Evolutionary conservation across 1,140 invertebrate genomes (phyloP).

Genomic region (Drosophila sulfurigaster): DNA sequence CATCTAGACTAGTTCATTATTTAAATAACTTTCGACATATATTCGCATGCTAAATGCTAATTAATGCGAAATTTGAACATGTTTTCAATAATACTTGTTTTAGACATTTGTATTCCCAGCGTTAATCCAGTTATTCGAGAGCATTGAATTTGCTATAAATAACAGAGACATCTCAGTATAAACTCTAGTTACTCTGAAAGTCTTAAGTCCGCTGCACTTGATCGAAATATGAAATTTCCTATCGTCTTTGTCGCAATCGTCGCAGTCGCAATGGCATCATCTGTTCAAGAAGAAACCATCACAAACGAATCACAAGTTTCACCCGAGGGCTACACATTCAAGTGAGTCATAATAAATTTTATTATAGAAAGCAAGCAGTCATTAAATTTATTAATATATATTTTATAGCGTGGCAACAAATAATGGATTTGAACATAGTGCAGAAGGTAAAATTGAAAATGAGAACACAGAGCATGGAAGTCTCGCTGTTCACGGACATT

Average conservation of each 20-base stretch:
- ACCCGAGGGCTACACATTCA: no score
- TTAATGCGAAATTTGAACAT: no score
- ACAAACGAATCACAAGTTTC: no score
- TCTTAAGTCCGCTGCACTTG: neutral
- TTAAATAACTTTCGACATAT: no score
- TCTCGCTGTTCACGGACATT: constrained; percentile 86
- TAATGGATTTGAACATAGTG: constrained; percentile 17
- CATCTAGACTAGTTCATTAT: neutral
- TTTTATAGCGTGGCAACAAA: constrained; percentile 28
- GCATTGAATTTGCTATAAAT: no score
- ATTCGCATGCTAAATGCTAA: no score
- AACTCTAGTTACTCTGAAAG: neutral
- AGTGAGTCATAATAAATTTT: no score
- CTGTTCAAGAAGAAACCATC: neutral
- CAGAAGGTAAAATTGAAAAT: constrained; percentile 38
- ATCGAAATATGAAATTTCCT: neutral
- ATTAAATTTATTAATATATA: no score
- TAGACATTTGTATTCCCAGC: no score
- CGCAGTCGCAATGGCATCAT: neutral
- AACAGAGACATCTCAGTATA: neutral
- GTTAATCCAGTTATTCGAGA: no score
- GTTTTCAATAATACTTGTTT: no score
- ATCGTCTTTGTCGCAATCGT: neutral
- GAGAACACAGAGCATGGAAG: constrained; percentile 61
- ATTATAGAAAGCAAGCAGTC: no score